Evolutionary conservation across 2,888 invertebrate genomes (phyloP), one percentile per base, ranked within the genome.

Genomic region (Frankliniella fusca): DNA sequence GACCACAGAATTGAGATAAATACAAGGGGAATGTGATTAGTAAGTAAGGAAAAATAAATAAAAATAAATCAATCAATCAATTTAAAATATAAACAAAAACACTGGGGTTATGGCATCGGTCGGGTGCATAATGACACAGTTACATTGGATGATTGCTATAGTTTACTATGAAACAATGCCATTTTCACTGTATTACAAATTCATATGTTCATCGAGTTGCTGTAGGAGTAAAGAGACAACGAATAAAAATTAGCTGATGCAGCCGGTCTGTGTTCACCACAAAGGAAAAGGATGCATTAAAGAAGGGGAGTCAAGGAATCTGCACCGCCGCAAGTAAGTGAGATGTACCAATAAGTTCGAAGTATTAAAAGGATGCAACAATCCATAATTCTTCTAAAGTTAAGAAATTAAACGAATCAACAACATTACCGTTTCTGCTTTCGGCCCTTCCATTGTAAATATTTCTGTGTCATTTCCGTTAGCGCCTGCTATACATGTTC

Each of bases 401-500:
- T 61, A 61, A n/a, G 18, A n/a, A 61, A 7, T 27, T 76, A 27
- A 76, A 23, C 27, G 27, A 27, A 76, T 12, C 10, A 8, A 27
- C 12, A 76, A 76, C 70, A 76, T 8, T 76, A 76, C 70, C 70
- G 70, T 76, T 76, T 76, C 70, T 76, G 70, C 70, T 23, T 76
- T 76, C 1, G 70, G 70, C 11, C 70, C 70, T n/a, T 76, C 70
- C 70, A 82, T 76, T 48, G 48, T 80, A 48, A 82, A 82, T 49
- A 82, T 48, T 80, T 82, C 80, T 82, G 48, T 79, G 48, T 76
- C 80, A 28, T 82, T 82, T 49, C 54, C 50, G 23, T 49, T 49
- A 38, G 23, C 38, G 38, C 79, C 81, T 49, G 23, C 80, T 80
- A 80, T 80, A 5, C 54, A 48, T 10, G 12, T 80, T 38, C 49